These are phyloP conservation scores for Scaptodrosophila lebanonensis DNA, from an alignment of 1,140 invertebrate genomes.

Conservation along the genomic window DNA sequence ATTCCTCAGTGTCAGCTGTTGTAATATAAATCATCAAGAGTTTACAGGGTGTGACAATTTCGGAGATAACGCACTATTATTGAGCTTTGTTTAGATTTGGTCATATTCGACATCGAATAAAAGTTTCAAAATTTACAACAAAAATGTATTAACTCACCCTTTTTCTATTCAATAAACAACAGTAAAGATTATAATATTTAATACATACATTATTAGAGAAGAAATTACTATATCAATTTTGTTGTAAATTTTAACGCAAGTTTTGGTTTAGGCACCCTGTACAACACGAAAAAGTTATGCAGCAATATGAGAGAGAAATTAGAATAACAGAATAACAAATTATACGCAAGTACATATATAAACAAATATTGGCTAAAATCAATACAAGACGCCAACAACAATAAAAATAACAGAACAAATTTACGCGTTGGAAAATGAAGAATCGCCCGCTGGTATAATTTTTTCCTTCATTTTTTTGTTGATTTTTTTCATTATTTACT, in stretches of 20 bases:
- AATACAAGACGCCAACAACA: constrained; percentile 46
- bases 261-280: no score
- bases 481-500: constrained; percentile 21
- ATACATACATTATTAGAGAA: no score
- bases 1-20: constrained; percentile 62
- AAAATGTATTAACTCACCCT: no score
- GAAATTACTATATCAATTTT: no score
- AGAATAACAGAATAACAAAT: constrained; percentile 41
- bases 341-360: constrained; percentile 66
- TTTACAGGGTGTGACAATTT: constrained; percentile 45
- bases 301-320: constrained; percentile 20
- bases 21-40: constrained; percentile 61
- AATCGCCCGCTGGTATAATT: constrained; percentile 3
- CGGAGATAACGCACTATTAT: no score
- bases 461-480: constrained; percentile 11
- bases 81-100: no score
- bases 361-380: constrained; percentile 71
- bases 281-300: constrained; percentile 35
- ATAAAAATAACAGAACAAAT: constrained; percentile 34
- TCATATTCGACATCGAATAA: no score
- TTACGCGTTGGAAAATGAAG: neutral
- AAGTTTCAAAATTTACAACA: no score
- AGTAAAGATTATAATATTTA: no score
- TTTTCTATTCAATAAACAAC: no score
- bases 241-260: no score